Evolutionary conservation across 2,797 vertebrate genomes (phyloP).

Genomic region (Neomorphus geoffroyi): DNA sequence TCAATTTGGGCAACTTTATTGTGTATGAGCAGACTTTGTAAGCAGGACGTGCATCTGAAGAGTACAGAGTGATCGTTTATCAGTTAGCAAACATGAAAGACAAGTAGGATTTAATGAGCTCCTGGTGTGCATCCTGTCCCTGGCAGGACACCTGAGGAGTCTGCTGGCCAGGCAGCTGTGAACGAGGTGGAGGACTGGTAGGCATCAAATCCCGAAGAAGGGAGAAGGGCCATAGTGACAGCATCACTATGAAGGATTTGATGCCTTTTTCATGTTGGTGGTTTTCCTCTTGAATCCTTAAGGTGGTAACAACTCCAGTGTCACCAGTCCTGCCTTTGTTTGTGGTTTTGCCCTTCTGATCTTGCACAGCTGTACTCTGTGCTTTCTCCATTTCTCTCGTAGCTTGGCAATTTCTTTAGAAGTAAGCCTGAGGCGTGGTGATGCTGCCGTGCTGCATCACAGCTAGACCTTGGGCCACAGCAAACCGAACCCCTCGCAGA

Average conservation of each 20-base stretch:
- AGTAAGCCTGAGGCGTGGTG: not conserved
- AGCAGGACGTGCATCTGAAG: not conserved
- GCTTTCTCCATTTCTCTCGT: not conserved
- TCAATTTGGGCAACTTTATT: not conserved
- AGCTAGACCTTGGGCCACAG: not conserved
- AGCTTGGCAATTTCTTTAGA: not conserved
- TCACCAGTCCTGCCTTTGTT: not conserved
- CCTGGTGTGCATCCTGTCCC: accelerated
- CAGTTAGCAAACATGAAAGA: not conserved
- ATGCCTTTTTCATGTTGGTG: not conserved
- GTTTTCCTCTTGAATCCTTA: not conserved
- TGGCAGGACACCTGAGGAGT: not conserved
- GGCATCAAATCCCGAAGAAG: no score
- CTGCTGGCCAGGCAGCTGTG: not conserved
- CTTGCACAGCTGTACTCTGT: accelerated
- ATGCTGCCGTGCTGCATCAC: not conserved
- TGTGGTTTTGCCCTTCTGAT: not conserved
- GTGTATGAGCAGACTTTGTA: not conserved
- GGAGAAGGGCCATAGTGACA: no score
- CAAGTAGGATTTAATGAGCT: not conserved
- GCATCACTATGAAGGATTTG: no score
- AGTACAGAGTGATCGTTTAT: not conserved
- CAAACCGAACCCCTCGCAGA: not conserved
- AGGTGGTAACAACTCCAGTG: not conserved
- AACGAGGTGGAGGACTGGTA: not conserved